Base-by-base conservation (phyloP, 37 sponge, comb jelly and placozoan genomes). In the Beroe forskalii region DNA sequence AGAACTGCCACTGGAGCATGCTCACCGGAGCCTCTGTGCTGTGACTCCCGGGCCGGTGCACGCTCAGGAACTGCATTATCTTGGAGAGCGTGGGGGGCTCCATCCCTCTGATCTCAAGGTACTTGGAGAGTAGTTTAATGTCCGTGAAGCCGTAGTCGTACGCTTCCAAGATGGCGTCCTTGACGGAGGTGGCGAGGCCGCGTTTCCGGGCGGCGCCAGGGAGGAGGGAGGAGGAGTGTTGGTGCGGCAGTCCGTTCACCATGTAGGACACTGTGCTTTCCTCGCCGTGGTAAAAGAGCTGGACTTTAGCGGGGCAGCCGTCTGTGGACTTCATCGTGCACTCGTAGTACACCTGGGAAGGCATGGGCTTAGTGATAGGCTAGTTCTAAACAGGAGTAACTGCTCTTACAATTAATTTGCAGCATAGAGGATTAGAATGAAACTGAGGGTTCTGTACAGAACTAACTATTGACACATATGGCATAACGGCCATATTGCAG, bases 71-170 rank as follows among this genome's bases (percentile, higher is more conserved):
- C 39, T 36, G 8, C 39, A 36, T 72, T 23, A 72, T 72, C 75
- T 72, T 72, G 36, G 75, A 33, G 8, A 39, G 39, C 1, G 75
- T 38, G 40, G 75, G 75, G 14, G 75, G 75, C 35, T 33, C 37
- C 75, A 72, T 36, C 4, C 75, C 75, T 20, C 75, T 32, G 36
- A 72, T 72, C 22, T 72, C 75, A 3, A 72, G 75, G 75, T 72
- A 72, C 22, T 72, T 72, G 8, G 75, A 72, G 9, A 72, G 19
- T 8, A 72, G 40, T 37, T 37, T 72, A 12, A 30, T 72, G 40
- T 72, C 75, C 40, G 75, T 72, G 75, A 72, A 72, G 37, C 75
- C 75, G 75, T 33, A 36, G 39, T 72, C 75, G 40, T 72, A 72
- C 8, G 75, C 75, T 20, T 72, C 40, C 14, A 72, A 37, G 75